Evolutionary conservation across 2,113 vertebrate species (phyloP), one percentile per base, ranked within the genome.

Genomic region (Corynorhinus townsendii): DNA sequence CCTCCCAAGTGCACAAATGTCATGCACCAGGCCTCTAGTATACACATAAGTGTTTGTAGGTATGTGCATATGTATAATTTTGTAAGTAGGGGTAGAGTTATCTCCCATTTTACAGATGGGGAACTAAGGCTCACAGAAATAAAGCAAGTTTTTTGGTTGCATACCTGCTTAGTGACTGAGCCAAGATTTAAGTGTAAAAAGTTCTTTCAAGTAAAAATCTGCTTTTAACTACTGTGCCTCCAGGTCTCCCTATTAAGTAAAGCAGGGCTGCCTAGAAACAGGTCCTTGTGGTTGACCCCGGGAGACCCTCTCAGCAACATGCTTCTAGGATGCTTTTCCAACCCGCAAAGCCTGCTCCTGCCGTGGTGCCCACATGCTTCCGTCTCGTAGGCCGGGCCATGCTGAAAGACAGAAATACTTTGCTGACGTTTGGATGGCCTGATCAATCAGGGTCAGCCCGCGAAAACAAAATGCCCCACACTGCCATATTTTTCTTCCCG

Each of bases 331-430:
- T 9, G 1, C 7, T 6, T 66, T 20, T 28, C 49, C 8, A 33
- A 7, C 3, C 11, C 8, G 1, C 7, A 71, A 20, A 20, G 12
- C 4, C 68, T 59, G 43, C n/a, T 38, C 28, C 30, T 2, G 15
- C 43, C 11, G 0, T 2, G 1, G 1, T 69, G 47, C 35, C 79
- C 54, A 10, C 2, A 0, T 16, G 22, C 12, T 40, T 80, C 30
- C 30, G 11, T 38, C 47, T 38, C 4, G 11, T 22, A 64, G 12
- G 20, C 16, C 2, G 3, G 30, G 11, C 11, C 8, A 7, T 4
- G 0, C 26, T 19, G 12, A 64, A 20, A 79, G 40, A 10, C 52
- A 33, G 26, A 73, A 59, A 43, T 0, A 3, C n/a, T 56, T 92
- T 47, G 15, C 35, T 45, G 43, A 64, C 30, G 24, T 71, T 24